Percentiles rank a stretch among this genome's conserved stretches.
Evolutionary conservation across 2,888 invertebrate genomes (phyloP).

Genomic region (Acanthosepion esculentum): DNA sequence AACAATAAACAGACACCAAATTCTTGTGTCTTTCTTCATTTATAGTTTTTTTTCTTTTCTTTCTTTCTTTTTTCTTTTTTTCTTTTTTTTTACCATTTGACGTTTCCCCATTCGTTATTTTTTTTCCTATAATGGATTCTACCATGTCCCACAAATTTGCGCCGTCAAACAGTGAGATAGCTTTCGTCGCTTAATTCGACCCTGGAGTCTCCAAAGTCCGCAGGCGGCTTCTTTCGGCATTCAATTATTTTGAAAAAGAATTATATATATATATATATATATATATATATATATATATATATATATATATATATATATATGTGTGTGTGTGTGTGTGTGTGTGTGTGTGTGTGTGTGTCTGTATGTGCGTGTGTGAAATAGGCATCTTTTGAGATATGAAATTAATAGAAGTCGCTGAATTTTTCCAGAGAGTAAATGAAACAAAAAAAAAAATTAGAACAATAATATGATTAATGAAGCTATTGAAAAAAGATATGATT

Average conservation of each 20-base stretch:
- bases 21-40: neutral
- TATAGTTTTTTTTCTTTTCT: neutral
- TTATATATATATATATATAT: neutral
- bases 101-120: no score
- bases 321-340: no score
- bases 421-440: no score
- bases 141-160: neutral
- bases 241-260: no score
- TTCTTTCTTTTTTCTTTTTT: neutral
- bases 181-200: neutral
- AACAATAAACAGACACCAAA: neutral
- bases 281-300: constrained; percentile 33
- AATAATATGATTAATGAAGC: no score
- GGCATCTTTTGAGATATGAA: no score
- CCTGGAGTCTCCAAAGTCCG: neutral
- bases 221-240: neutral
- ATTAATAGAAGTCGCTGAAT: no score
- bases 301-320: constrained; percentile 33
- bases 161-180: neutral
- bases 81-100: neutral
- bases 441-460: no score
- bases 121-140: no score
- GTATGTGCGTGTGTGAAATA: neutral
- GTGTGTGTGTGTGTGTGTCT: no score
- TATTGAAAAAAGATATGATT: no score